A percentile compares a stretch with the other conserved stretches of the same genome.
These are phyloP conservation scores for Pseudochaenichthys georgianus DNA, from an alignment of 2,797 vertebrate species.

Conservation along the genomic window DNA sequence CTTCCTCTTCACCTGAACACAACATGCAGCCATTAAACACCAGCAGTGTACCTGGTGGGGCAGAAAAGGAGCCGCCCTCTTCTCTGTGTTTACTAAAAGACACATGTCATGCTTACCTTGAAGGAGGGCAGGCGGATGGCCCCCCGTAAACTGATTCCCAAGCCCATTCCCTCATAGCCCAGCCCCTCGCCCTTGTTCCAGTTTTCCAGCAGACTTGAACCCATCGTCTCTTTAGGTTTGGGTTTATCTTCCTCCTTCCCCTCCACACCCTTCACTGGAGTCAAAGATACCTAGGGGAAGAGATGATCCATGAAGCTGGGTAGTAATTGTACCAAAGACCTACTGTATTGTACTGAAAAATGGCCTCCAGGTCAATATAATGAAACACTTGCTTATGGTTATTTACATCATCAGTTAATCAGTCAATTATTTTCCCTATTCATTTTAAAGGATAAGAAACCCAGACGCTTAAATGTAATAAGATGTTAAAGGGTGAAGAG, in stretches of 20 bases:
- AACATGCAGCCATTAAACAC: constrained; percentile 23
- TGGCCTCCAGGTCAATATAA: background rate
- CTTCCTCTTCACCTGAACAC: constrained; percentile 94
- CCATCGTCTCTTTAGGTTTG: constrained; percentile 93
- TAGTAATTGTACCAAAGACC: background rate
- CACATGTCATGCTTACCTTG: constrained; percentile 84
- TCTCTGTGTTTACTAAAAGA: background rate
- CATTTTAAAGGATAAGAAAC: background rate
- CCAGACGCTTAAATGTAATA: background rate
- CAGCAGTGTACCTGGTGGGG: background rate
- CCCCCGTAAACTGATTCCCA: constrained; percentile 93
- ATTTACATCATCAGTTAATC: background rate
- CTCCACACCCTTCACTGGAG: constrained; percentile 93
- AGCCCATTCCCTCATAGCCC: constrained; percentile 93
- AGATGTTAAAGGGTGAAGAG: background rate
- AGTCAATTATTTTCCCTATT: background rate
- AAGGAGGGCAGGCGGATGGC: constrained; percentile 97
- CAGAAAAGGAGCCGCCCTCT: background rate
- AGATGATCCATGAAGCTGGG: background rate
- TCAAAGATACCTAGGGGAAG: constrained; percentile 88
- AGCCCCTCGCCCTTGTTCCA: constrained; percentile 97
- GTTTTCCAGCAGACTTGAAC: constrained; percentile 93
- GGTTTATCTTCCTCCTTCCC: constrained; percentile 93
- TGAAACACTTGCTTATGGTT: background rate
- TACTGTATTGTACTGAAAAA: background rate